Conservation (phyloP, 2,113 vertebrate species). For the Antechinus stuartii region DNA sequence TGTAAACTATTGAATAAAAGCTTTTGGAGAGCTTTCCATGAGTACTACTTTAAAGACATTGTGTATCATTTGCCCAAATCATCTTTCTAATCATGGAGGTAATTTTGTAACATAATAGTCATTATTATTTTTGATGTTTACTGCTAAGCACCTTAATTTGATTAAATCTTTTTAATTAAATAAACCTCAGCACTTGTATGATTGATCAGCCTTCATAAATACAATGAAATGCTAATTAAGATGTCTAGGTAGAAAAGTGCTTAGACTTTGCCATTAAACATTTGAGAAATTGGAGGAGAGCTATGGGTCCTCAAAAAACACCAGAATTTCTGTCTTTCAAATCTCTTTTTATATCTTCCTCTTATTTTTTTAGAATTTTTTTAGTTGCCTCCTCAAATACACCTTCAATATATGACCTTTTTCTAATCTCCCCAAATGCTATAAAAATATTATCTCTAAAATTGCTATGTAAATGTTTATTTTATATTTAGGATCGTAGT, state of each 20-base stretch:
- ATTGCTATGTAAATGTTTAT: background rate
- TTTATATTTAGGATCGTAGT: background rate
- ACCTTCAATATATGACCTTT: background rate
- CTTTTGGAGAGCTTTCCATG: background rate
- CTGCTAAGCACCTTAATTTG: slow-evolving; percentile 18
- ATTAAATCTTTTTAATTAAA: slow-evolving; percentile 41
- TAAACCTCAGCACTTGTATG: background rate
- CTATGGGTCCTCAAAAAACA: background rate
- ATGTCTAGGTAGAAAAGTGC: background rate
- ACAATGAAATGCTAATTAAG: background rate
- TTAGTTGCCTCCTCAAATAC: background rate
- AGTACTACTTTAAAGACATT: slow-evolving; percentile 35
- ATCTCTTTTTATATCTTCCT: background rate
- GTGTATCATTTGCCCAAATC: background rate
- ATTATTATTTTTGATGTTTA: slow-evolving; percentile 27
- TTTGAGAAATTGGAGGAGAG: background rate
- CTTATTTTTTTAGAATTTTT: background rate
- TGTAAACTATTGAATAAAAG: background rate
- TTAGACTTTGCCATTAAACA: background rate
- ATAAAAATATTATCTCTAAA: background rate
- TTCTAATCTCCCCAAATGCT: background rate
- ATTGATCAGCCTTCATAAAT: background rate
- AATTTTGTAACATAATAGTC: slow-evolving; percentile 10
- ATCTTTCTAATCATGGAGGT: slow-evolving; percentile 33
- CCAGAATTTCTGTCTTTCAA: background rate